phyloP scores from a whole-genome alignment of 2,888 invertebrate species.

The Orthonychiurus folsomi region DNA sequence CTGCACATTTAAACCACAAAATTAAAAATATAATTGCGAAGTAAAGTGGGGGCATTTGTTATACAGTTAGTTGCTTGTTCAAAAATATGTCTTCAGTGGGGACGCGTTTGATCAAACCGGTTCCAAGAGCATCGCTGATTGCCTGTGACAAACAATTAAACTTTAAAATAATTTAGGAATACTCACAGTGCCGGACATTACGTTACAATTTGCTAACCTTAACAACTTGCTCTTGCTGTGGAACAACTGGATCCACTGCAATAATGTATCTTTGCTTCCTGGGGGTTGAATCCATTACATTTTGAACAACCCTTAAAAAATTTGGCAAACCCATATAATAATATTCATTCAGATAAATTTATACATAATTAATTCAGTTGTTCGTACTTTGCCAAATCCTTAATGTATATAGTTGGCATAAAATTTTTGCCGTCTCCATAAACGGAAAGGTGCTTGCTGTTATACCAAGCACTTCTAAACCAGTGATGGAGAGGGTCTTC shows the following conservation, averaged over 20 bases:
- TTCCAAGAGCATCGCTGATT: slow-evolving; percentile 50
- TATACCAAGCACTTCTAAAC: slow-evolving; percentile 60
- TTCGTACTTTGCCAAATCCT: slow-evolving; percentile 52
- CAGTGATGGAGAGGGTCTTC: slow-evolving; percentile 56
- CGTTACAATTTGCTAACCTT: slow-evolving; percentile 46
- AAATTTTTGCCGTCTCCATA: slow-evolving; percentile 53
- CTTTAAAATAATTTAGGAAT: too few species aligned
- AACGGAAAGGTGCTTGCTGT: slow-evolving; percentile 53
- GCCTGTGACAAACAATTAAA: too few species aligned
- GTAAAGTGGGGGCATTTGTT: neutral
- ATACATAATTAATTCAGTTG: neutral
- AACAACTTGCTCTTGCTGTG: slow-evolving; percentile 51
- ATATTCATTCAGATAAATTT: neutral
- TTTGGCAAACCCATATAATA: neutral
- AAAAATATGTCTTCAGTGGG: slow-evolving; percentile 48
- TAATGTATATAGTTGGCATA: slow-evolving; percentile 56
- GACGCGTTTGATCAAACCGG: slow-evolving; percentile 52
- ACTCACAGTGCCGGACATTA: too few species aligned
- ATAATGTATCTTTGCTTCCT: slow-evolving; percentile 53
- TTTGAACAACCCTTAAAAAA: slow-evolving; percentile 32
- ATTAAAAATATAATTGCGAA: slow-evolving; percentile 1
- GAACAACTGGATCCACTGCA: slow-evolving; percentile 55
- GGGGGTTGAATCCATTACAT: slow-evolving; percentile 48
- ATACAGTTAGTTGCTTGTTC: slow-evolving; percentile 30
- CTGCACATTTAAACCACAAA: too few species aligned